Conservation (phyloP, 1,140 invertebrate species). For the Drosophila leontia region DNA sequence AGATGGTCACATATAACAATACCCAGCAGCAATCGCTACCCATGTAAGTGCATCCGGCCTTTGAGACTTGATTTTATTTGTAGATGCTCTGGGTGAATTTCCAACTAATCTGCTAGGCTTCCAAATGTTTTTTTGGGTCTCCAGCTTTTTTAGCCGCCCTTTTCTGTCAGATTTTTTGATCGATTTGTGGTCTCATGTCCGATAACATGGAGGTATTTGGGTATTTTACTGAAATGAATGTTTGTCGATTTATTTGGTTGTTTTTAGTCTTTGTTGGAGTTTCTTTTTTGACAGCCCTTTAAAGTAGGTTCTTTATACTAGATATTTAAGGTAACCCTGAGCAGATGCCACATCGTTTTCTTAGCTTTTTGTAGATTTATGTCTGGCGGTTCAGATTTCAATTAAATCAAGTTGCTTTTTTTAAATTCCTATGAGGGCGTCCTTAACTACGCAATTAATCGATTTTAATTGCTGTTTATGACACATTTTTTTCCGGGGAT, state of each 20-base stretch:
- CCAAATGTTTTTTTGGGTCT: background rate
- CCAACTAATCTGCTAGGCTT: conserved; percentile 4
- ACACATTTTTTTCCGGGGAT: background rate
- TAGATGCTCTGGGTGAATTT: conserved; percentile 2
- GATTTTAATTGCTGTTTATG: background rate
- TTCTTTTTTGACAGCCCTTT: conserved; percentile 22
- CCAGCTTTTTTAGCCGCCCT: background rate
- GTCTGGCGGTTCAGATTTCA: too few species aligned
- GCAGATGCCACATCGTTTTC: background rate
- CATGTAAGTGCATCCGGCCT: conserved; percentile 89
- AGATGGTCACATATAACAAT: conserved; percentile 92
- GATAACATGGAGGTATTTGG: background rate
- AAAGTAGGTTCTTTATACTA: background rate
- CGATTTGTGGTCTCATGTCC: conserved; percentile 5
- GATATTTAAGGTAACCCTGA: conserved; percentile 1
- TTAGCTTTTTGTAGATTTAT: background rate
- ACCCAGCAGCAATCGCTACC: conserved; percentile 89
- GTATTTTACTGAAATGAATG: background rate
- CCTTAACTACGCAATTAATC: background rate
- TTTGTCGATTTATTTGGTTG: background rate
- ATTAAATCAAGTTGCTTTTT: background rate
- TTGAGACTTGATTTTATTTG: background rate
- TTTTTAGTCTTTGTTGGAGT: background rate
- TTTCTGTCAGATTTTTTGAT: conserved; percentile 24
- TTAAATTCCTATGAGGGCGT: background rate